Base-by-base conservation (phyloP, 2,888 invertebrate species). In the Drosophila prolongata region DNA sequence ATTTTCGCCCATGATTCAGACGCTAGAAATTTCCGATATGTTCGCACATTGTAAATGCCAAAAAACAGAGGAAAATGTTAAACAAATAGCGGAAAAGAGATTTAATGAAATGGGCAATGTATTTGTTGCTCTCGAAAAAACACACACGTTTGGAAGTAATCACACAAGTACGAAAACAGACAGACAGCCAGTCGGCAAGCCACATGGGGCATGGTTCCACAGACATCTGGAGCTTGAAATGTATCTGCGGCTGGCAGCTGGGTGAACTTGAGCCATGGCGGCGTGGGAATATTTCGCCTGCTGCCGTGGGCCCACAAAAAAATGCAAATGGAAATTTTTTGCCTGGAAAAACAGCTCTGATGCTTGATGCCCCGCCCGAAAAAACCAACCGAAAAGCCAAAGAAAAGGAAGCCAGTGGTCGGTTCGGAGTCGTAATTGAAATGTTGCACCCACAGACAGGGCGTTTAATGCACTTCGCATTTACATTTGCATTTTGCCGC, bases 231-330 rank as follows among this genome's bases (percentile, higher is more conserved):
- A 47, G 61, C 46, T 72, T 34, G 8, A 70, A 70, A 42, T 19
- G 55, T 66, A 57, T 69, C 69, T 79, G 74, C 43, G 69, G 62
- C 68, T 62, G 81, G 59, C 87, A 76, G 87, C 80, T 80, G 87
- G 58, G 30, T 74, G 78, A 77, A 75, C 77, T 77, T 88, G 75
- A 61, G 72, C 54, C 47, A 37, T 67, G 65, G 68, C 76, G 76
- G 90, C 90, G 85, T 86, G 85, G 84, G 85, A 85, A 89, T 56
- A 69, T 78, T 49, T 66, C 46, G 42, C 66, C 65, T 44, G 58
- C 66, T 59, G 66, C 68, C 61, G 65, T 72, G 47, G 42, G 40
- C 65, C 64, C 66, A 62, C 53, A 67, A 64, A 19, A 37, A 52
- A 54, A 66, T 50, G 49, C 34, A 57, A 42, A 42, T 43, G 30